Conservation (phyloP, 23 tunicate genomes). For the Aplidium turbinatum region DNA sequence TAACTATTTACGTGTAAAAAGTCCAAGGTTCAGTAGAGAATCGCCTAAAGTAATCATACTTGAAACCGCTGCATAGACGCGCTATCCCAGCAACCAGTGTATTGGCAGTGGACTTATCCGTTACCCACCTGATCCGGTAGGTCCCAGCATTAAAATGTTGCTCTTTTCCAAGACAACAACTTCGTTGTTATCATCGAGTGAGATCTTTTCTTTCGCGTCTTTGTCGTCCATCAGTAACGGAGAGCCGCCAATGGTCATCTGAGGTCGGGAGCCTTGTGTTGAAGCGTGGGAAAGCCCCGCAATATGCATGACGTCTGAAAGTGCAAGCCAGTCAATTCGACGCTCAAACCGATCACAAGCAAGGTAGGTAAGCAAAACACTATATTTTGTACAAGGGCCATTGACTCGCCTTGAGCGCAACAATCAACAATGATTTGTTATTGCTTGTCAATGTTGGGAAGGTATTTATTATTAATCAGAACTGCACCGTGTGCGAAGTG, state of each 20-base stretch:
- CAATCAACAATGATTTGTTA: too few species aligned
- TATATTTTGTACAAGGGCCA: too few species aligned
- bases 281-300: conserved; percentile 56
- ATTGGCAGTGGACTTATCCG: not conserved
- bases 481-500: too few species aligned
- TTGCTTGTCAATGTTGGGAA: too few species aligned
- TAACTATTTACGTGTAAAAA: too few species aligned
- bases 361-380: too few species aligned
- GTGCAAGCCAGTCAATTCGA: not conserved
- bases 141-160: conserved; percentile 93
- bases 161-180: conserved; percentile 71
- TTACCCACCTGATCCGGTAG: conserved; percentile 91
- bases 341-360: not conserved
- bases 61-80: too few species aligned
- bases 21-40: too few species aligned
- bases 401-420: too few species aligned
- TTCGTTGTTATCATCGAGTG: conserved; percentile 29
- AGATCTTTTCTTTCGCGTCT: conserved; percentile 3
- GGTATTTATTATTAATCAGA: too few species aligned
- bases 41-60: too few species aligned
- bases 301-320: conserved; percentile 77
- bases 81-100: too few species aligned
- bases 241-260: not conserved
- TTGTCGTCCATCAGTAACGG: conserved; percentile 19
- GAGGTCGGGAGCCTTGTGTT: conserved; percentile 5